Evolutionary conservation across 1,140 invertebrate genomes (phyloP), one percentile per base, ranked within the genome.

Genomic region (Trichoplusia ni): DNA sequence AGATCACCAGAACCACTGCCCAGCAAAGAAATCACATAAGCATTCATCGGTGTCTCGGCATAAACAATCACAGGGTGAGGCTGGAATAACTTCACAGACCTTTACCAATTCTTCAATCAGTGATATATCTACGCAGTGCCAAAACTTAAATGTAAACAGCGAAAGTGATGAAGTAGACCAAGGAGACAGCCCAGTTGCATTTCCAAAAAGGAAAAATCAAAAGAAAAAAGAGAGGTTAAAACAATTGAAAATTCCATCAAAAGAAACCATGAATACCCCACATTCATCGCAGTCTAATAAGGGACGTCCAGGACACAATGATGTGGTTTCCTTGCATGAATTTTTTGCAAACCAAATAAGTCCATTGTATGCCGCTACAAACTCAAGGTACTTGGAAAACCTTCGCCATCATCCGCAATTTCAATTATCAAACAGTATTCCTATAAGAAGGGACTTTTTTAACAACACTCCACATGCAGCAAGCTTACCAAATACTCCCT

Each of bases 341-440:
- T 70, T 78, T 51, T 84, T 87, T 54, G 8, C 69, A 5, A 73
- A 71, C 11, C 78, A 84, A 54, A 68, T 86, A 44, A 71, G 73
- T 14, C 82, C 83, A 4, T 67, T 88, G 63, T 86, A 89, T 79
- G 76, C 76, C 8, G 65, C 44, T 61, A 70, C 70, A 14, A 82
- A 73, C 68, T 71, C 86, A 16, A 79, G 78, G 19, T 85, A 87
- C 67, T 59, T 90, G 25, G 82, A 89, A 73, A 88, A 89, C 59
- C 44, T 87, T 18, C 63, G 67, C 44, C 63, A 84, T 62, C 81
- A 86, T 70, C 84, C 86, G 54, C 82, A 86, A 21, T 82, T 67
- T 71, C 76, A 80, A 47, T 65, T 69, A 9, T 73, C 75, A 44
- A 75, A 85, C 59, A 78, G 62, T 58, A 21, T 71, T 4, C 75